Evolutionary conservation across 1,140 invertebrate genomes (phyloP).

Genomic region (Eumeta japonica): DNA sequence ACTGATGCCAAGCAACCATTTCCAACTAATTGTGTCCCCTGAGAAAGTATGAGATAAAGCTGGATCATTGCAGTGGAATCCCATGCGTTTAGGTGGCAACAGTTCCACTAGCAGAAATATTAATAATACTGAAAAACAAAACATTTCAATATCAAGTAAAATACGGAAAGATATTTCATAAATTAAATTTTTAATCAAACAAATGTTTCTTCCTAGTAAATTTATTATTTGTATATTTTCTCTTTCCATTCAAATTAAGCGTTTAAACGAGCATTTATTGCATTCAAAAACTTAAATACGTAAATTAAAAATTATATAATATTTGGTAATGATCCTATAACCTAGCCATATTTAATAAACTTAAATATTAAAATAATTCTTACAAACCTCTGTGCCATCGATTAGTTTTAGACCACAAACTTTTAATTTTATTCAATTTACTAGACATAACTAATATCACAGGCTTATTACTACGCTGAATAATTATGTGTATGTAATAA

Average conservation of each 20-base stretch:
- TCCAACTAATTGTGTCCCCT: constrained; percentile 61
- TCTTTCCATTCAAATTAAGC: too few species aligned
- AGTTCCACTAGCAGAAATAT: constrained; percentile 45
- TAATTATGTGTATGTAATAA: too few species aligned
- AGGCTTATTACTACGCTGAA: too few species aligned
- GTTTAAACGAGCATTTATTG: too few species aligned
- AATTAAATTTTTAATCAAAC: constrained; percentile 7
- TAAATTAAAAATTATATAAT: background rate
- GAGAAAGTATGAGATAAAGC: constrained; percentile 60
- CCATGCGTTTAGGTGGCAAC: constrained; percentile 54
- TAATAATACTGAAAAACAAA: constrained; percentile 37
- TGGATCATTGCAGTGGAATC: constrained; percentile 66
- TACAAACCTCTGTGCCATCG: constrained; percentile 38
- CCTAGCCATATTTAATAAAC: background rate
- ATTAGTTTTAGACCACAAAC: constrained; percentile 36
- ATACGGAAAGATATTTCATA: constrained; percentile 5
- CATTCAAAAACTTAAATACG: background rate
- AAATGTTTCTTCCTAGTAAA: too few species aligned
- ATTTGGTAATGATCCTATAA: background rate
- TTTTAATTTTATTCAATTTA: constrained; percentile 28
- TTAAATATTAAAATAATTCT: constrained; percentile 1
- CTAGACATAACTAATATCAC: too few species aligned
- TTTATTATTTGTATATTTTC: too few species aligned
- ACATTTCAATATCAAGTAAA: background rate
- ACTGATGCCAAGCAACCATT: constrained; percentile 34